Conservation (phyloP, 2,797 vertebrate genomes). For the Simalia tracyae region DNA sequence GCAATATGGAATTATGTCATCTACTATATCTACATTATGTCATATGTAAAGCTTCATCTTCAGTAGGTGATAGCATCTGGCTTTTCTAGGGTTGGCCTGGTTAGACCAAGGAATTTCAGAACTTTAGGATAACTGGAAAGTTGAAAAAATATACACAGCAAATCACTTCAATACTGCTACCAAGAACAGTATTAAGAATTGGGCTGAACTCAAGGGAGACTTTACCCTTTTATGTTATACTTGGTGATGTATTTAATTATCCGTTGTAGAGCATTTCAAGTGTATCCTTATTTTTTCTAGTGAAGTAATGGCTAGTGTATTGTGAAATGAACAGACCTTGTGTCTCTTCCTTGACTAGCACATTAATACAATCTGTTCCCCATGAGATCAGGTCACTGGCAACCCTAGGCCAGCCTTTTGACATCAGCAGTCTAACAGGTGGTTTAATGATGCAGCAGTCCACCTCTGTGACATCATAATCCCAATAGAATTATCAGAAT, state of each 20-base stretch:
- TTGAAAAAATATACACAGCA: background rate
- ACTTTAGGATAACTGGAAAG: too few species aligned
- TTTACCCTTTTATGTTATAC: too few species aligned
- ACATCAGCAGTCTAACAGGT: background rate
- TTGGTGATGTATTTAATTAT: background rate
- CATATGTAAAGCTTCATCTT: too few species aligned
- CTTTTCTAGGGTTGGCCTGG: too few species aligned
- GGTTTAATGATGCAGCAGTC: background rate
- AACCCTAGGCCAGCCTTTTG: background rate
- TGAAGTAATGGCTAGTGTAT: background rate
- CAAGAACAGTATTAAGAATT: background rate
- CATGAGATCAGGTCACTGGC: background rate
- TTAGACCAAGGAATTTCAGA: too few species aligned
- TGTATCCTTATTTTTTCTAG: background rate
- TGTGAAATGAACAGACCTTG: background rate
- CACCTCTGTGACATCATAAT: background rate
- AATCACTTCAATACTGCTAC: background rate
- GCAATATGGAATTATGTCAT: background rate
- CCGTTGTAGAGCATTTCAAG: background rate
- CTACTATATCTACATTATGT: too few species aligned
- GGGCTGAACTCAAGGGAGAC: too few species aligned
- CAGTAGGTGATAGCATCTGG: too few species aligned
- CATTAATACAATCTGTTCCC: background rate
- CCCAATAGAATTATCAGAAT: background rate
- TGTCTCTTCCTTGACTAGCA: background rate